These are phyloP conservation scores for Adelognathus sp. DNA, from an alignment of 2,888 invertebrate species.

Conservation along the genomic window DNA sequence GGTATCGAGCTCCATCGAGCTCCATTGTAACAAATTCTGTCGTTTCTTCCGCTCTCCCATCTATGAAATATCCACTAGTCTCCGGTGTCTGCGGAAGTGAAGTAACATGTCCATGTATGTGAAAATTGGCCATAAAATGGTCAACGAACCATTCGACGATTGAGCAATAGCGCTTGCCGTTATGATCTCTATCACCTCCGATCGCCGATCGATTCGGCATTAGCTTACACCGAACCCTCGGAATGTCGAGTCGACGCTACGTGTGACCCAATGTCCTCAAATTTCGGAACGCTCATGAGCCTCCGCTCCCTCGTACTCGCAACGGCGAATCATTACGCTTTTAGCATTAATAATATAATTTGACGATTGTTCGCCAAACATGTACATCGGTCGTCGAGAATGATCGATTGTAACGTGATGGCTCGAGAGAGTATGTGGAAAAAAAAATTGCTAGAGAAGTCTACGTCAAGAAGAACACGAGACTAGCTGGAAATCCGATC, in stretches of 20 bases:
- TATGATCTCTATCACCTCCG: not conserved
- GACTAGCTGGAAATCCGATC: not conserved
- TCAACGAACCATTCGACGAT: not conserved
- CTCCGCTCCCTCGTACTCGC: not conserved
- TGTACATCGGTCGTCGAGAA: not conserved
- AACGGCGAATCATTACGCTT: conserved; percentile 1
- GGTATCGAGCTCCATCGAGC: too few species aligned
- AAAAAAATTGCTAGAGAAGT: not conserved
- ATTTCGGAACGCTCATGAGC: not conserved
- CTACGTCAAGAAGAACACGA: not conserved
- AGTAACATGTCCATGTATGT: too few species aligned
- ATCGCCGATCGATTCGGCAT: conserved; percentile 5
- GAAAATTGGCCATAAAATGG: too few species aligned
- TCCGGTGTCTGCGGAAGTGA: too few species aligned
- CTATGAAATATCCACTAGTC: too few species aligned
- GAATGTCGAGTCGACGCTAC: conserved; percentile 1
- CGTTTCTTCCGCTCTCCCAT: too few species aligned
- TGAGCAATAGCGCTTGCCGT: not conserved
- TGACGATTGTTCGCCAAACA: not conserved
- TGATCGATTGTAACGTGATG: not conserved
- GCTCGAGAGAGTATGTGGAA: not conserved
- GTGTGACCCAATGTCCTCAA: conserved; percentile 21
- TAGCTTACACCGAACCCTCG: conserved; percentile 12
- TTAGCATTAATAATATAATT: not conserved
- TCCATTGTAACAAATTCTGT: too few species aligned